Evolutionary conservation across 1,140 invertebrate species (phyloP).

Genomic region (Drepana arcuata): DNA sequence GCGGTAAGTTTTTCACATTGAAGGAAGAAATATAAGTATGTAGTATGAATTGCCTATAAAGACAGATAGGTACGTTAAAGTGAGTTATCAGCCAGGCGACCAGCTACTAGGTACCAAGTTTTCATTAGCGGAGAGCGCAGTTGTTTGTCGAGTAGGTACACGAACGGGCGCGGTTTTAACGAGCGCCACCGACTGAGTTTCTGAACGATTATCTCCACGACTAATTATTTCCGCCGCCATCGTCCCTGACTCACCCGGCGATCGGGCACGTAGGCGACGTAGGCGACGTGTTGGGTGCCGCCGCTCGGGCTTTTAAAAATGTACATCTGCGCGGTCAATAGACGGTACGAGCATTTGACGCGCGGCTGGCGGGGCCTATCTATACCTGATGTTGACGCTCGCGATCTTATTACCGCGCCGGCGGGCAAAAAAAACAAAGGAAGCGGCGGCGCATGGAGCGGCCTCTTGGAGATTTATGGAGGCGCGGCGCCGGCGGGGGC

Average conservation of each 20-base stretch:
- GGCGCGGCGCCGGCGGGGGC: conserved; percentile 50
- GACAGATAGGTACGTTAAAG: too few species aligned
- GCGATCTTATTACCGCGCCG: conserved; percentile 60
- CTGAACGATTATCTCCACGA: conserved; percentile 27
- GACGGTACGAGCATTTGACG: conserved; percentile 34
- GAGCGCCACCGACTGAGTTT: conserved; percentile 12
- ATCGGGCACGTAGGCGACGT: conserved; percentile 9
- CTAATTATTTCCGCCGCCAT: conserved; percentile 27
- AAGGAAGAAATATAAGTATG: not conserved
- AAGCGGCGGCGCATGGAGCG: conserved; percentile 32
- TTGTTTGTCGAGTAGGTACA: conserved; percentile 4
- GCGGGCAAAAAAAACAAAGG: conserved; percentile 52
- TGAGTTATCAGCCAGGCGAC: too few species aligned
- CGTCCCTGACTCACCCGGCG: conserved; percentile 15
- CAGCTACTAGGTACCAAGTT: conserved; percentile 2
- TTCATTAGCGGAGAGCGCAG: conserved; percentile 8
- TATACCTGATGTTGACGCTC: conserved; percentile 59
- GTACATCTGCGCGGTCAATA: conserved; percentile 41
- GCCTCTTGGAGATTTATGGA: conserved; percentile 59
- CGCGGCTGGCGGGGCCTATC: conserved; percentile 26
- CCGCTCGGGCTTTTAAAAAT: conserved; percentile 23
- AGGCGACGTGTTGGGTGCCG: conserved; percentile 8
- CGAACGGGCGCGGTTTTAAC: conserved; percentile 10
- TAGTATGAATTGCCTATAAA: too few species aligned
- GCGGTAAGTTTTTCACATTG: not conserved